Evolutionary conservation across 2,888 invertebrate species (phyloP), one percentile per base, ranked within the genome.

Genomic region (Oscheius sp.): DNA sequence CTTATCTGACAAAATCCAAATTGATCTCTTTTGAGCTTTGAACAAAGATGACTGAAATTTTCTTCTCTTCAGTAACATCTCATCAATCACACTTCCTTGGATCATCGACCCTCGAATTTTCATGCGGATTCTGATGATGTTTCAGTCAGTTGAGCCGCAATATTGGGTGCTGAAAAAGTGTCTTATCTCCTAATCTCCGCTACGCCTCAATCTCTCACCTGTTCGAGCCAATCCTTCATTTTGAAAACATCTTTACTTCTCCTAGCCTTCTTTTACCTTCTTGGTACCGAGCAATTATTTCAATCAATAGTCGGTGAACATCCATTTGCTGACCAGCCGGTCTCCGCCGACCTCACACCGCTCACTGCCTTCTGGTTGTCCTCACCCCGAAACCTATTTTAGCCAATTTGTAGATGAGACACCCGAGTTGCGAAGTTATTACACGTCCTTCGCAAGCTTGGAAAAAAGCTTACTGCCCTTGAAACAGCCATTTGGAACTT

Each of bases 281-380:
- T 35, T 33, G 42, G 42, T 70, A 21, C 37, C n/a, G 55, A 55
- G 68, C 57, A 59, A 59, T 48, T 70, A 59, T 59, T n/a, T 59
- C 59, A 11, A 58, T 70, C 70, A 32, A 70, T 59, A 59, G 21
- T n/a, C 42, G 58, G 70, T 59, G 70, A 59, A 70, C 70, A 70
- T 70, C 70, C 68, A 68, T 68, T 68, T 68, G 68, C 55, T 68
- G 68, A 35, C 68, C 68, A 68, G 68, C 68, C 68, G 68, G 68
- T 68, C 68, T 53, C 68, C 68, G 53, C 68, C 68, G 68, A 68
- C 68, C 68, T 68, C 68, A 33, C 53, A 37, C 21, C 21, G 68
- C 68, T 68, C 53, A 53, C 68, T 68, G 51, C n/a, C 53, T 42
- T 42, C 42, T 42, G 42, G 4, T 7, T 42, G 3, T 42, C 42